phyloP scores from a whole-genome alignment of 92 coral and sea anemone species.

The Galaxea fascicularis region DNA sequence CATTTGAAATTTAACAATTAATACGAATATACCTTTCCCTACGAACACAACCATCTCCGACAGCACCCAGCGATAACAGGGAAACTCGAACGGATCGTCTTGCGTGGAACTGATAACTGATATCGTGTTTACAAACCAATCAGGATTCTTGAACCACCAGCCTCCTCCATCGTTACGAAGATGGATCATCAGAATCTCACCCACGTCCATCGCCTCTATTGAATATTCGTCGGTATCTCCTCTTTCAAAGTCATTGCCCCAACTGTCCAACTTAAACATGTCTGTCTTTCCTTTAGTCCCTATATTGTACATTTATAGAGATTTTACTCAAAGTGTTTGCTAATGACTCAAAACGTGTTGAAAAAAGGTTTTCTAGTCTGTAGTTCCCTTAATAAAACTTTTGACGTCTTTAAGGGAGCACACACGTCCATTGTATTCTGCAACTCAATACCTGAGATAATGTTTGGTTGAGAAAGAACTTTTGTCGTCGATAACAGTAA shows the following conservation, averaged over 20 bases:
- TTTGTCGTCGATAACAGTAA: too few species aligned
- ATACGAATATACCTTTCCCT: constrained; percentile 68
- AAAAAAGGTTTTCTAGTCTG: too few species aligned
- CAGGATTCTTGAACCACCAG: constrained; percentile 42
- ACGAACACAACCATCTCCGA: constrained; percentile 70
- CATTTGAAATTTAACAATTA: too few species aligned
- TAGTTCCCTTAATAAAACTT: too few species aligned
- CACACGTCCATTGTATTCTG: too few species aligned
- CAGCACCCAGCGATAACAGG: constrained; percentile 79
- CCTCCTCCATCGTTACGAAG: constrained; percentile 75
- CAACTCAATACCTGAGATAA: too few species aligned
- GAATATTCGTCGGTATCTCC: constrained; percentile 74
- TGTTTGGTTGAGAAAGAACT: too few species aligned
- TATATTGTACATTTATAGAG: neutral
- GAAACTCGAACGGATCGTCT: constrained; percentile 63
- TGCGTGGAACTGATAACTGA: constrained; percentile 61
- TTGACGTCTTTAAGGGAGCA: too few species aligned
- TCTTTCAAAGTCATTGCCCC: constrained; percentile 75
- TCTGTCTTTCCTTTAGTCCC: constrained; percentile 87
- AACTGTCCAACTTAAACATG: constrained; percentile 59
- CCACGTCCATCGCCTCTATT: constrained; percentile 83
- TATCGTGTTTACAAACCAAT: constrained; percentile 86
- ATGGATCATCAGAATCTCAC: constrained; percentile 73
- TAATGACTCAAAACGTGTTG: too few species aligned
- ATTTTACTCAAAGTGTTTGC: too few species aligned